These are phyloP conservation scores for Lepidocyrtinus sp. DNA, from an alignment of 2,888 invertebrate species.

Conservation along the genomic window DNA sequence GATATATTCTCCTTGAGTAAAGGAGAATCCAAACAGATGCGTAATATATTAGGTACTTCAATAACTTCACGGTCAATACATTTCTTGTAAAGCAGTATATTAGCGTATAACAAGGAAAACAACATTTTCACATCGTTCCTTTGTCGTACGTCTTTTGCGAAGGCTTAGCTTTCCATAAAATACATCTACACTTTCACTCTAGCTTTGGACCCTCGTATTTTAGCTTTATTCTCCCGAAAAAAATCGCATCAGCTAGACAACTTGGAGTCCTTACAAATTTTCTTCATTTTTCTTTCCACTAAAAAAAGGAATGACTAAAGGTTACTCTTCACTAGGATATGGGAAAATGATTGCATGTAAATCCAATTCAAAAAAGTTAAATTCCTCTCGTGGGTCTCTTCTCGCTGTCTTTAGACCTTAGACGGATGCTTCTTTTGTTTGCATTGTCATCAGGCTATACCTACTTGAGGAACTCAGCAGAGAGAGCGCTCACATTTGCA, in stretches of 20 bases:
- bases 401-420: conserved; percentile 24
- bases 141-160: not conserved
- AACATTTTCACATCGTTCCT: not conserved
- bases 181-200: conserved; percentile 5
- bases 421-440: conserved; percentile 16
- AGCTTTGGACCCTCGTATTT: not conserved
- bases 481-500: conserved; percentile 3
- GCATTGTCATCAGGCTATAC: conserved; percentile 22
- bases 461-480: conserved; percentile 15
- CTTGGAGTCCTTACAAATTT: not conserved
- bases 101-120: conserved; percentile 1
- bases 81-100: not conserved
- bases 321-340: not conserved
- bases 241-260: not conserved
- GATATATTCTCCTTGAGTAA: too few species aligned
- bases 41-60: not conserved
- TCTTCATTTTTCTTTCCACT: not conserved
- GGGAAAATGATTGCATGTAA: conserved; percentile 44
- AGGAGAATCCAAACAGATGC: not conserved
- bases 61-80: conserved; percentile 4
- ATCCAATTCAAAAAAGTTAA: conserved; percentile 45
- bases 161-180: not conserved
- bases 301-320: not conserved
- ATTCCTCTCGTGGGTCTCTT: conserved; percentile 33
- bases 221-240: too few species aligned